A percentile compares a stretch with the other conserved stretches of the same genome.
These are phyloP conservation scores for Blennius ocellaris DNA, from an alignment of 2,113 vertebrate genomes.

Conservation along the genomic window DNA sequence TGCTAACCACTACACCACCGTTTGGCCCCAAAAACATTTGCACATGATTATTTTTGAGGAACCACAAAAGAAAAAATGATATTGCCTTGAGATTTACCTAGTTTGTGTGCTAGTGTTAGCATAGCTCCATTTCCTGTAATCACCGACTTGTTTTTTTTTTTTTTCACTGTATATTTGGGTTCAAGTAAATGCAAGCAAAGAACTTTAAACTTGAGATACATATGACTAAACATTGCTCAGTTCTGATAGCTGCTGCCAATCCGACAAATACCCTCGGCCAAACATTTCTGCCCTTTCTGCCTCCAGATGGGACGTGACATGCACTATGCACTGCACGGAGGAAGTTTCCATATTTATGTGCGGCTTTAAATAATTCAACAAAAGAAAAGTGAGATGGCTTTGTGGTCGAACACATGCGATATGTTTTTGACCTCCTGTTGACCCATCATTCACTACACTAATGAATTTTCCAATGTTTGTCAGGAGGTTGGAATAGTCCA, in stretches of 20 bases:
- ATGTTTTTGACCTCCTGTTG: constrained; percentile 27
- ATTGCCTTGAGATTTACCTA: no score
- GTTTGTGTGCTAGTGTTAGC: not conserved
- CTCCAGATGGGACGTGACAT: not conserved
- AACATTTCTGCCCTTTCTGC: not conserved
- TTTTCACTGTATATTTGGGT: not conserved
- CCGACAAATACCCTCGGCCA: constrained; percentile 3
- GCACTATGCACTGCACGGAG: constrained; percentile 14
- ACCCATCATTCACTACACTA: constrained; percentile 6
- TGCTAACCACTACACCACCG: no score
- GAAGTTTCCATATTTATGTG: constrained; percentile 42
- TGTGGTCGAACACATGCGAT: not conserved
- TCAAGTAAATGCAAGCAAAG: not conserved
- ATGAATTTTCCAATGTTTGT: constrained; percentile 20
- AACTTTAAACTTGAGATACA: not conserved
- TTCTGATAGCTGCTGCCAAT: constrained; percentile 7
- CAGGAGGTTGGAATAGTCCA: not conserved
- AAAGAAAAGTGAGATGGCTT: constrained; percentile 20
- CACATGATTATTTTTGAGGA: no score
- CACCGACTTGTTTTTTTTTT: constrained; percentile 9
- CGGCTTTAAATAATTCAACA: constrained; percentile 38
- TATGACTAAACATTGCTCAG: not conserved
- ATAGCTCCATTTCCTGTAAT: not conserved
- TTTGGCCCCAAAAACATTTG: no score
- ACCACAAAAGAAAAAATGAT: no score